Conservation (phyloP, 2,888 invertebrate genomes). For the Eupithecia vulgata region DNA sequence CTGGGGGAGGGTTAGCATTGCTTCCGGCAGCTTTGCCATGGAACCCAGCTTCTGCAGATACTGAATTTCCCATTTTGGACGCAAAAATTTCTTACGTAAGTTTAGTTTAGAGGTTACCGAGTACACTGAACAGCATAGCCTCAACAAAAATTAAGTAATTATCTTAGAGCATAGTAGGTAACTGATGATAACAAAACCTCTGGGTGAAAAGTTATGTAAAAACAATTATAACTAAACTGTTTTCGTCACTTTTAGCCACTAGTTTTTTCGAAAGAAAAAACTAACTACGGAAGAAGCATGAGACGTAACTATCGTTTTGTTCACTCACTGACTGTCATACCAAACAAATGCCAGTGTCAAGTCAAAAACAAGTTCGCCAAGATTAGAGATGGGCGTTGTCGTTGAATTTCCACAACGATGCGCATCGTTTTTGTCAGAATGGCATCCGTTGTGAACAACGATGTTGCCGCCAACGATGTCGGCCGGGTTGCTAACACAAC, state of each 20-base stretch:
- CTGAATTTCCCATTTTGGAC: slow-evolving; percentile 73
- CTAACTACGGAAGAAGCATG: no score
- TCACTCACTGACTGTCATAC: no score
- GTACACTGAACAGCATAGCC: slow-evolving; percentile 25
- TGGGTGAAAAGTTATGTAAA: neutral
- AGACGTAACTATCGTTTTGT: no score
- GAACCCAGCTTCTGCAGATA: slow-evolving; percentile 67
- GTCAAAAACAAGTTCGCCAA: no score
- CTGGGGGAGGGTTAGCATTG: slow-evolving; percentile 85
- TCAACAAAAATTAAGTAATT: neutral
- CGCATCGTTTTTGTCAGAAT: no score
- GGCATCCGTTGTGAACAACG: no score
- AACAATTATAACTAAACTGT: neutral
- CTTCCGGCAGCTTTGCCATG: slow-evolving; percentile 50
- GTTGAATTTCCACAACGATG: no score
- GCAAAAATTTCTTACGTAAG: slow-evolving; percentile 74
- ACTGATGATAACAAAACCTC: neutral
- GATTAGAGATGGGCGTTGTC: no score
- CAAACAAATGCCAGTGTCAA: no score
- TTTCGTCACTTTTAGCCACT: no score
- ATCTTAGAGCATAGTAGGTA: neutral
- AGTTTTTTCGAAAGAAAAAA: neutral
- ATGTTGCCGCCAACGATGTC: no score
- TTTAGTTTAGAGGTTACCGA: slow-evolving; percentile 63
- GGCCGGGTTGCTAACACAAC: no score